Conservation (phyloP, 1,140 invertebrate genomes). For the Uloborus diversus region DNA sequence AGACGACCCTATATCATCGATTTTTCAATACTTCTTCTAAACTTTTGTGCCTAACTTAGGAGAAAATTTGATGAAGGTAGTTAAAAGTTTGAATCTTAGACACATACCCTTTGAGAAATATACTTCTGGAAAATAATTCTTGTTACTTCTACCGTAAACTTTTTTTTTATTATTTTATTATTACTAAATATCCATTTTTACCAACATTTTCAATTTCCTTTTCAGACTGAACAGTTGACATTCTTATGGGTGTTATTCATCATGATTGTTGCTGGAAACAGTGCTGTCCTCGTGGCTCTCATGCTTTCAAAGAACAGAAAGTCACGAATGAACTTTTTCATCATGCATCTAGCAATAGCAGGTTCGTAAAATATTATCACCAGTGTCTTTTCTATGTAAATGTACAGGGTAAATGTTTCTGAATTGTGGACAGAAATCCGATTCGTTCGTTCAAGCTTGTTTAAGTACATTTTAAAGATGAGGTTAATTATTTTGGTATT, state of each 20-base stretch:
- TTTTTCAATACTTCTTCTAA: too few relatives aligned
- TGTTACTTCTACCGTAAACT: too few relatives aligned
- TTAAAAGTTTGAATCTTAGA: too few relatives aligned
- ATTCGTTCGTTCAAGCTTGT: too few relatives aligned
- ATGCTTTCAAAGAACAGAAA: slow-evolving; percentile 83
- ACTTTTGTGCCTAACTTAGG: too few relatives aligned
- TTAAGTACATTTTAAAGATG: too few relatives aligned
- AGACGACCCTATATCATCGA: too few relatives aligned
- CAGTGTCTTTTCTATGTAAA: slow-evolving; percentile 2
- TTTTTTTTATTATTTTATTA: too few relatives aligned
- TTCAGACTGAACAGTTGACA: slow-evolving; percentile 88
- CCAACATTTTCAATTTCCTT: slow-evolving; percentile 64
- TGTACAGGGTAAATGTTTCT: neutral
- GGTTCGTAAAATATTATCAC: slow-evolving; percentile 70
- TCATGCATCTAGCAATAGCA: slow-evolving; percentile 91
- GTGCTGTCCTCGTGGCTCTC: slow-evolving; percentile 84
- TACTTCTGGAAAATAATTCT: slow-evolving; percentile 4
- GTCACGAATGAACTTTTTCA: slow-evolving; percentile 96
- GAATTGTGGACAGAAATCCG: neutral
- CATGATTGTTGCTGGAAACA: slow-evolving; percentile 88
- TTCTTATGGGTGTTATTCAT: slow-evolving; percentile 88
- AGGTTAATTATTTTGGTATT: too few relatives aligned
- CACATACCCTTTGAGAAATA: too few relatives aligned
- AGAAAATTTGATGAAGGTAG: too few relatives aligned
- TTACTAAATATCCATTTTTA: too few relatives aligned